A percentile compares a stretch with the other conserved stretches of the same genome.
Conservation (phyloP, 92 coral and sea anemone genomes). For the Isaurus tuberculatus region DNA sequence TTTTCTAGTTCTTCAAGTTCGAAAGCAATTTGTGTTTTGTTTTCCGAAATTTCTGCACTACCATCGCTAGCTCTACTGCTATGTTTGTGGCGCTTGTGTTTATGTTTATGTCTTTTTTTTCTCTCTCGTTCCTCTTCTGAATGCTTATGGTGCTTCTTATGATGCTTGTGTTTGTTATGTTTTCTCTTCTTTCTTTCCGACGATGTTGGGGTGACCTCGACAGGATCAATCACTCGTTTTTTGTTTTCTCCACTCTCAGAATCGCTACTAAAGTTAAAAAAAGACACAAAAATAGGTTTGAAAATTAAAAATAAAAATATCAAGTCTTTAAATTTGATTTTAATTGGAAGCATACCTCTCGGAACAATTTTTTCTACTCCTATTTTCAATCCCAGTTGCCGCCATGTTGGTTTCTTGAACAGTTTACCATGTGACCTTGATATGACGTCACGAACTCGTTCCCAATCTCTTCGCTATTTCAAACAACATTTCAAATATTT, state of each 20-base stretch:
- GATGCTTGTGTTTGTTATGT: slow-evolving; percentile 72
- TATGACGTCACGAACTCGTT: slow-evolving; percentile 38
- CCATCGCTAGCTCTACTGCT: slow-evolving; percentile 38
- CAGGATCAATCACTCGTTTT: slow-evolving; percentile 16
- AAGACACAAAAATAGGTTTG: neutral
- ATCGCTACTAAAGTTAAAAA: slow-evolving; percentile 32
- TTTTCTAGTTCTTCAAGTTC: slow-evolving; percentile 89
- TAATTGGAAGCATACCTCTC: slow-evolving; percentile 52
- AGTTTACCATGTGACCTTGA: slow-evolving; percentile 63
- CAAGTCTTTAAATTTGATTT: neutral
- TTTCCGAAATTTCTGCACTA: slow-evolving; percentile 56
- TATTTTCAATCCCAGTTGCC: slow-evolving; percentile 56
- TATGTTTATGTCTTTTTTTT: slow-evolving; percentile 84
- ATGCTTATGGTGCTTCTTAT: slow-evolving; percentile 73
- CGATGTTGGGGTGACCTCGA: slow-evolving; percentile 32
- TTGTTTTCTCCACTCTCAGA: slow-evolving; percentile 50
- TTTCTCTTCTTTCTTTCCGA: slow-evolving; percentile 73
- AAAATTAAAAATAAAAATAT: neutral
- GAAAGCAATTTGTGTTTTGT: slow-evolving; percentile 71
- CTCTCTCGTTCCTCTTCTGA: slow-evolving; percentile 74
- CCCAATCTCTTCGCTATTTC: slow-evolving; percentile 30
- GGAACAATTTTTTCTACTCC: slow-evolving; percentile 29
- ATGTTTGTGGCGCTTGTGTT: slow-evolving; percentile 69
- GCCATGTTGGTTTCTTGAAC: slow-evolving; percentile 70
- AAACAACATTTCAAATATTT: too few species aligned